Conservation (phyloP, 1,140 invertebrate genomes). For the Platyscapa corneri region DNA sequence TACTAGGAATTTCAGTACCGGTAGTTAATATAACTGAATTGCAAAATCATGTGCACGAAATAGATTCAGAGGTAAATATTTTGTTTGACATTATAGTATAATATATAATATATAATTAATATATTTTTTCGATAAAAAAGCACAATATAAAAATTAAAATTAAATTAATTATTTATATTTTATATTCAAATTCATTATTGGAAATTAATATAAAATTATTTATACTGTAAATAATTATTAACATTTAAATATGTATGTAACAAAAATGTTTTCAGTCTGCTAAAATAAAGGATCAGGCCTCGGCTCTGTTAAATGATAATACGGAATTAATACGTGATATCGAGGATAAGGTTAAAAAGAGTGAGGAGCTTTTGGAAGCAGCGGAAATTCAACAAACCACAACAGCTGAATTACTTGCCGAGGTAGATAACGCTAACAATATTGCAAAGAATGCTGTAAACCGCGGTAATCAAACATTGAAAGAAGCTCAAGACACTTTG, state of each 20-base stretch:
- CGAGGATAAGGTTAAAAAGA: conserved; percentile 75
- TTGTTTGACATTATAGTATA: too few species aligned
- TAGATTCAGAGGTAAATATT: conserved; percentile 62
- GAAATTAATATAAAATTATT: not conserved
- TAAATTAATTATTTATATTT: not conserved
- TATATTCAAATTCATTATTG: not conserved
- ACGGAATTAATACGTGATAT: conserved; percentile 77
- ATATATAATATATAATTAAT: too few species aligned
- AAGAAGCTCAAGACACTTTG: conserved; percentile 90
- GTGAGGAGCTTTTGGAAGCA: conserved; percentile 74
- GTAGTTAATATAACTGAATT: conserved; percentile 82
- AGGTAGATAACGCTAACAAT: conserved; percentile 82
- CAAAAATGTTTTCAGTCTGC: conserved; percentile 67
- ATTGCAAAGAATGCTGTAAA: conserved; percentile 88
- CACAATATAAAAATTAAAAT: too few species aligned
- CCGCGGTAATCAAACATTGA: conserved; percentile 87
- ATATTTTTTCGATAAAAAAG: too few species aligned
- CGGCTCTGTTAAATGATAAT: conserved; percentile 78
- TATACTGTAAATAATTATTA: not conserved
- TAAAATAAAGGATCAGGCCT: conserved; percentile 80
- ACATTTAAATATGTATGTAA: not conserved
- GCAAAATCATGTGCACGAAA: conserved; percentile 78
- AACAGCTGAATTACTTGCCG: conserved; percentile 80
- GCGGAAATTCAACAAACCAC: conserved; percentile 78
- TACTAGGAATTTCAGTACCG: conserved; percentile 84